Conservation (phyloP, 2,888 invertebrate species). For the Volucella inanis region DNA sequence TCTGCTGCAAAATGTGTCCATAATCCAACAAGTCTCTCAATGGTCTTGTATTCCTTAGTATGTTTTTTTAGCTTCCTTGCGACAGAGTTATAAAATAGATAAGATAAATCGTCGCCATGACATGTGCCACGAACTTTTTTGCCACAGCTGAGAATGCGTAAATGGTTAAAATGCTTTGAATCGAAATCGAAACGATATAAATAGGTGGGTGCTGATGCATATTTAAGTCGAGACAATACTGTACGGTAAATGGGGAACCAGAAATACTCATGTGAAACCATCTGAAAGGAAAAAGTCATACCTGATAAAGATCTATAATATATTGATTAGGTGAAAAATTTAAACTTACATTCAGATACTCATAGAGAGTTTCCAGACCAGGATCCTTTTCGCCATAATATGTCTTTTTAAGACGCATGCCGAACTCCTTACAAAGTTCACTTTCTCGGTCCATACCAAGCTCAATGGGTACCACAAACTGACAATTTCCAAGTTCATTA, state of each 20-base stretch:
- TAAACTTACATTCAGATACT: slow-evolving; percentile 80
- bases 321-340: not conserved
- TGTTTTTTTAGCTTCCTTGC: slow-evolving; percentile 80
- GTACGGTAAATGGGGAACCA: slow-evolving; percentile 83
- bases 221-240: slow-evolving; percentile 80
- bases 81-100: slow-evolving; percentile 82
- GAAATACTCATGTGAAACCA: slow-evolving; percentile 82
- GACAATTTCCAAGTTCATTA: slow-evolving; percentile 80
- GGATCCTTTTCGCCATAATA: slow-evolving; percentile 81
- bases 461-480: slow-evolving; percentile 81
- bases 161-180: slow-evolving; percentile 82
- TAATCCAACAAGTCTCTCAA: slow-evolving; percentile 81
- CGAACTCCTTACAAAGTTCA: slow-evolving; percentile 80
- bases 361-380: slow-evolving; percentile 81
- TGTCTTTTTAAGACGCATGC: slow-evolving; percentile 78
- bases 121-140: slow-evolving; percentile 82
- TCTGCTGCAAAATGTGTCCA: slow-evolving; percentile 81
- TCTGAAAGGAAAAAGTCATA: slow-evolving; percentile 76
- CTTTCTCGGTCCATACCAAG: slow-evolving; percentile 80
- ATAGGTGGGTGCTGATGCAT: slow-evolving; percentile 81
- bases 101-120: slow-evolving; percentile 82
- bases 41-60: slow-evolving; percentile 81
- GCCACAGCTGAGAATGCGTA: slow-evolving; percentile 81
- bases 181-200: slow-evolving; percentile 82
- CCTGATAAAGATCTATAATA: not conserved